Conservation (phyloP, 2,888 invertebrate species). For the Trachelus iudaicus region DNA sequence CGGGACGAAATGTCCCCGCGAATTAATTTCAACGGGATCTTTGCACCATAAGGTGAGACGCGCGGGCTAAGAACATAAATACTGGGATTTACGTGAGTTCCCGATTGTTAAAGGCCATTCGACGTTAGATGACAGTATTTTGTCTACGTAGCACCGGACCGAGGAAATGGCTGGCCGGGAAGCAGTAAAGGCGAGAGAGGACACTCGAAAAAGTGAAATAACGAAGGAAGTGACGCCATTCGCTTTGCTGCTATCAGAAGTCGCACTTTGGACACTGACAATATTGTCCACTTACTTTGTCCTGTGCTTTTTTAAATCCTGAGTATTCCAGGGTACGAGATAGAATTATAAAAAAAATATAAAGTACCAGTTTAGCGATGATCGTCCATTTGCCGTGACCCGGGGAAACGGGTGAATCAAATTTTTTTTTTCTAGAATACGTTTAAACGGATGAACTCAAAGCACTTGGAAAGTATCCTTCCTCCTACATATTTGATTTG, state of each 20-base stretch:
- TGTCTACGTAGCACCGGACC: not conserved
- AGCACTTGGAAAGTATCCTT: not conserved
- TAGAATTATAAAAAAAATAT: not conserved
- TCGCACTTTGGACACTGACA: not conserved
- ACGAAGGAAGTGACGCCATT: not conserved
- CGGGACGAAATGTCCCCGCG: not conserved
- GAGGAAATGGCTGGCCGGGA: not conserved
- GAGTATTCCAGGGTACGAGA: not conserved
- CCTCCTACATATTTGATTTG: conserved; percentile 4
- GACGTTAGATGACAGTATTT: not conserved
- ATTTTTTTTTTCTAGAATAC: not conserved
- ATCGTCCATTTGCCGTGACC: not conserved
- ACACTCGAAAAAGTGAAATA: not conserved
- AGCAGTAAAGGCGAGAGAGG: not conserved
- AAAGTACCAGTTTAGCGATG: not conserved
- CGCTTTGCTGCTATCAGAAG: not conserved
- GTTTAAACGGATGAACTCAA: not conserved
- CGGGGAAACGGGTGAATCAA: not conserved
- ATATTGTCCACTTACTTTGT: not conserved
- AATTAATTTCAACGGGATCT: not conserved
- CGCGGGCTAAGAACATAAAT: not conserved
- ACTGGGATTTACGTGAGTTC: not conserved
- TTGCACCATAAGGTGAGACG: not conserved
- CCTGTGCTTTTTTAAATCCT: not conserved
- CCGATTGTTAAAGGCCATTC: not conserved